Percentiles rank a stretch among this genome's conserved stretches.
Evolutionary conservation across 2,797 vertebrate genomes (phyloP).

Genomic region (Astyanax mexicanus): DNA sequence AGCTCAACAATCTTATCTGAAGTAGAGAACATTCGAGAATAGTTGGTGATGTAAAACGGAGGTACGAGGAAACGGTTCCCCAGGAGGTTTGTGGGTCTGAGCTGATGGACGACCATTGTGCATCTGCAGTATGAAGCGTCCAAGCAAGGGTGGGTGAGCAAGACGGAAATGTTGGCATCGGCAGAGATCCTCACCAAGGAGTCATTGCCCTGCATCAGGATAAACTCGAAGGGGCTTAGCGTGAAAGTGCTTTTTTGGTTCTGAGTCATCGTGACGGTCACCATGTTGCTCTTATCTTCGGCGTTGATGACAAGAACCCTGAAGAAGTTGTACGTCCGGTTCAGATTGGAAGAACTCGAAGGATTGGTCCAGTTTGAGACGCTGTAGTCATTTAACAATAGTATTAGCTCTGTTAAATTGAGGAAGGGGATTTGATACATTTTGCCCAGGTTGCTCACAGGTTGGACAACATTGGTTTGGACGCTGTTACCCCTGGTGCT

Average conservation of each 20-base stretch:
- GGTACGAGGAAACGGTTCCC: constrained; percentile 61
- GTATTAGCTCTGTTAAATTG: neutral
- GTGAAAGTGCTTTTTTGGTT: rapidly evolving
- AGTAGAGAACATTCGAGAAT: constrained; percentile 50
- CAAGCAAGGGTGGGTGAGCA: constrained; percentile 70
- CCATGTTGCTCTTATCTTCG: rapidly evolving
- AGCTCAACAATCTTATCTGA: neutral
- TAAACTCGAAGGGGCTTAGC: neutral
- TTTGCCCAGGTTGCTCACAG: constrained; percentile 43
- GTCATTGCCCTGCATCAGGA: constrained; percentile 38
- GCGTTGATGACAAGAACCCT: constrained; percentile 71
- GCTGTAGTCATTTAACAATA: neutral
- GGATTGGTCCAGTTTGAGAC: rapidly evolving
- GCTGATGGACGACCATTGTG: constrained; percentile 57
- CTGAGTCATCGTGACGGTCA: constrained; percentile 58
- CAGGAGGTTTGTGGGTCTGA: constrained; percentile 23
- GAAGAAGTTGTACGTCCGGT: constrained; percentile 52
- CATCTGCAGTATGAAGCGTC: constrained; percentile 61
- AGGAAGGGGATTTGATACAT: constrained; percentile 67
- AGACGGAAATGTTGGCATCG: constrained; percentile 39
- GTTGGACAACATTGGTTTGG: constrained; percentile 65
- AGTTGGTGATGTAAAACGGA: rapidly evolving
- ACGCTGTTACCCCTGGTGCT: constrained; percentile 51
- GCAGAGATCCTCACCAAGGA: rapidly evolving
- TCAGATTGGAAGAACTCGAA: neutral